Conservation (phyloP, 2,113 vertebrate species). For the Puntigrus tetrazona region DNA sequence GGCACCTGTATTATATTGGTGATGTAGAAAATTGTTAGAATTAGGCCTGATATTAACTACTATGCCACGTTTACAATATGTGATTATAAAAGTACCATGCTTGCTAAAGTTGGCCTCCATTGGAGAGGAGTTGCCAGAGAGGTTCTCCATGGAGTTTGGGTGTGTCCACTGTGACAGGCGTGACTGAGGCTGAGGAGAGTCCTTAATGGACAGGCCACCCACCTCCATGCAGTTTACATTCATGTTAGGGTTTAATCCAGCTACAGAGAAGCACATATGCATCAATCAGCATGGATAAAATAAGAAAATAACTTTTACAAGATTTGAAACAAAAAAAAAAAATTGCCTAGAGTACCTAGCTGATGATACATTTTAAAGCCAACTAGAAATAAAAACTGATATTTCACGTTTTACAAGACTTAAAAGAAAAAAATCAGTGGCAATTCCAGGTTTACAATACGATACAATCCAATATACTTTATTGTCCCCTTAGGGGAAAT, state of each 20-base stretch:
- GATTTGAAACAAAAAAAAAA: no score
- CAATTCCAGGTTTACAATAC: not conserved
- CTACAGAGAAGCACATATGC: constrained; percentile 61
- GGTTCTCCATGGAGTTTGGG: constrained; percentile 90
- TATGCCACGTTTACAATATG: not conserved
- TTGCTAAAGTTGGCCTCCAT: constrained; percentile 91
- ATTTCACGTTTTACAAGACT: not conserved
- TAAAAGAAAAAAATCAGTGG: not conserved
- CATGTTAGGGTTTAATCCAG: constrained; percentile 93
- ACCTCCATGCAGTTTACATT: constrained; percentile 95
- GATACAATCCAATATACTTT: no score
- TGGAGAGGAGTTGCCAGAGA: constrained; percentile 88
- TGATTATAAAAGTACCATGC: constrained; percentile 88
- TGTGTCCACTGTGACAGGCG: constrained; percentile 99
- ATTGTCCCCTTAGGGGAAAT: no score
- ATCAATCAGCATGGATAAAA: not conserved
- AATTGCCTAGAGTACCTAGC: no score
- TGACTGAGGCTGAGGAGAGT: constrained; percentile 93
- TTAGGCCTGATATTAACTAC: not conserved
- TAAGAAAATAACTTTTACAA: not conserved
- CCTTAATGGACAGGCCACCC: constrained; percentile 91
- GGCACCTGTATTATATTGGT: constrained; percentile 75
- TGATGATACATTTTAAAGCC: not conserved
- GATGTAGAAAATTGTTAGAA: not conserved
- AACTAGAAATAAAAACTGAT: not conserved